Base-by-base conservation (phyloP, 2,888 invertebrate species). In the Caenorhabditis japonica region DNA sequence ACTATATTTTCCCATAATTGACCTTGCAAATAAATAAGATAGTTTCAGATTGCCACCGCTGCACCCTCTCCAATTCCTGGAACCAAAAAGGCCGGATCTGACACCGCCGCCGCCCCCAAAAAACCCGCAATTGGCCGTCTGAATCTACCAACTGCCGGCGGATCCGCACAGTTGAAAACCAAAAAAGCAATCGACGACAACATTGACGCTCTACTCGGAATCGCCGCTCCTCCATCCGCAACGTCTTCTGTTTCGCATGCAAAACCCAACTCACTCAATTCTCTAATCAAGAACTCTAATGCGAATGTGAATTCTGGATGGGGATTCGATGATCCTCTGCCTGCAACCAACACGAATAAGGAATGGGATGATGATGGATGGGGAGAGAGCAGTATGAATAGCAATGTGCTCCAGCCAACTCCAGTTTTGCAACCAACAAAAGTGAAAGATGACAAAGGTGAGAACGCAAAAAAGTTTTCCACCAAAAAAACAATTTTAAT, bases 321-420 rank as follows among this genome's bases (percentile, higher is more conserved):
- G 74, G 74, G 74, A 43, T 74, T 74, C 46, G 74, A 74, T 30
- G 74, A 74, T 51, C 56, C 62, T 2, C 12, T 64, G n/a, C 47
- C 64, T 19, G 23, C 62, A 5, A 46, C 36, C 0, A 53, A 52
- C 15, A 19, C 53, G 0, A 62, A 69, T 23, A 59, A 62, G 19
- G 74, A 69, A 36, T 74, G 74, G 74, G 74, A 74, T 41, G 74
- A 74, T 41, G 74, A 61, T 23, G 74, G 69, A 38, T 74, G 74
- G 74, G 74, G 69, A 49, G 59, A 59, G 30, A 55, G 55, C 46
- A 41, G 25, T 25, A 39, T 39, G 46, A 38, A 25, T 1, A 64
- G 41, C 33, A 43, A 41, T 17, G 64, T 56, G 3, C 58, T 62
- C 3, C 58, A 71, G 58, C 68, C 60, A 5, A 74, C 61, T 19